phyloP scores from a whole-genome alignment of 1,140 invertebrate species.

The Lasaia peninsularis region DNA sequence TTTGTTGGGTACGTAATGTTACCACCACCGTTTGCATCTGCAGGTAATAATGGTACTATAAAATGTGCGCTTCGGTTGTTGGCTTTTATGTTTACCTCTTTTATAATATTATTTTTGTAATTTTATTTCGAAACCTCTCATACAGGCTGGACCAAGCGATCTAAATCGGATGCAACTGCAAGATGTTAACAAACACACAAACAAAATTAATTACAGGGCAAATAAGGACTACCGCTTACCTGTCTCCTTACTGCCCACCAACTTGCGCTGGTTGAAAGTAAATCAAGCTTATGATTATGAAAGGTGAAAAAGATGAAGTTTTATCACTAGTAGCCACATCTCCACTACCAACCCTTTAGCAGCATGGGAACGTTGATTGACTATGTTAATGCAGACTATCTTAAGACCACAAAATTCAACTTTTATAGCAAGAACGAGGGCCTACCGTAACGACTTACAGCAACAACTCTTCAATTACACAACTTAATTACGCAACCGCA shows the following conservation, averaged over 20 bases:
- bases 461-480: too few species aligned
- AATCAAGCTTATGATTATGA: slow-evolving; percentile 40
- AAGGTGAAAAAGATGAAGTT: slow-evolving; percentile 46
- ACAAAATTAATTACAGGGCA: slow-evolving; percentile 55
- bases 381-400: slow-evolving; percentile 8
- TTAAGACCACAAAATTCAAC: too few species aligned
- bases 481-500: too few species aligned
- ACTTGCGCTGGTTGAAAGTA: slow-evolving; percentile 64
- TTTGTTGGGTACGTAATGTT: too few species aligned
- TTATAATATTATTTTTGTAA: too few species aligned
- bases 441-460: too few species aligned
- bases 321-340: slow-evolving; percentile 35
- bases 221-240: slow-evolving; percentile 64
- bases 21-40: too few species aligned
- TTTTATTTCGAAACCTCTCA: too few species aligned
- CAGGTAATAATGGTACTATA: too few species aligned
- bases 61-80: too few species aligned
- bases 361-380: slow-evolving; percentile 32
- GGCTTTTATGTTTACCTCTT: too few species aligned
- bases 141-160: neutral
- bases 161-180: neutral
- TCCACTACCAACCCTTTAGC: slow-evolving; percentile 33
- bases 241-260: slow-evolving; percentile 65
- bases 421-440: too few species aligned
- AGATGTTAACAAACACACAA: neutral